Conservation (phyloP, 2,888 invertebrate genomes). For the Lissocephala sabroskyi region DNA sequence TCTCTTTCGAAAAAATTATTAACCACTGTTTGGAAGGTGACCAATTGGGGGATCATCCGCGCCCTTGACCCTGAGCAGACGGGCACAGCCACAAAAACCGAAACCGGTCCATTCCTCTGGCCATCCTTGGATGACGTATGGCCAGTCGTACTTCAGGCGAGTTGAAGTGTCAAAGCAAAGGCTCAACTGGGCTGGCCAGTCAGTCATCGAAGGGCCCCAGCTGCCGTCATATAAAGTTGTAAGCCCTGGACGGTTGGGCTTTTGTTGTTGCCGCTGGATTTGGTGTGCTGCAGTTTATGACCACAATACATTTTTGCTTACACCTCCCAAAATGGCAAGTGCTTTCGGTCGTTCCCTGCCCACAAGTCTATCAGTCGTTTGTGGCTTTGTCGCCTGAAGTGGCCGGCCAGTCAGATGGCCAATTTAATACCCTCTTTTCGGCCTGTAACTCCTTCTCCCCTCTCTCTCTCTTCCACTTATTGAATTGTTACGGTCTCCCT, state of each 20-base stretch:
- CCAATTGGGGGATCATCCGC: too few relatives aligned
- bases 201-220: constrained; percentile 1
- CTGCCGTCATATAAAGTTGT: constrained; percentile 13
- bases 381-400: not conserved
- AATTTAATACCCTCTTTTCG: not conserved
- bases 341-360: not conserved
- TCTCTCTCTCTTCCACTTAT: constrained; percentile 29
- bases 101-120: not conserved
- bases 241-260: constrained; percentile 3
- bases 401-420: too few relatives aligned
- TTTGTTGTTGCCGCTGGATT: constrained; percentile 1
- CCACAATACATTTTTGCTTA: constrained; percentile 40
- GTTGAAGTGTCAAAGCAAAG: constrained; percentile 11
- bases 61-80: too few relatives aligned
- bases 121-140: constrained; percentile 13
- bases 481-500: constrained; percentile 44
- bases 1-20: too few relatives aligned
- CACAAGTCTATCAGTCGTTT: not conserved
- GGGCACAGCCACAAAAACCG: too few relatives aligned
- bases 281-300: constrained; percentile 46
- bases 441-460: not conserved
- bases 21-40: too few relatives aligned
- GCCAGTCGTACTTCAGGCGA: constrained; percentile 2
- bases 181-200: not conserved
- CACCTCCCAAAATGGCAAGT: not conserved